Evolutionary conservation across 2,797 vertebrate genomes (phyloP).

Genomic region (Aphelocoma californica): DNA sequence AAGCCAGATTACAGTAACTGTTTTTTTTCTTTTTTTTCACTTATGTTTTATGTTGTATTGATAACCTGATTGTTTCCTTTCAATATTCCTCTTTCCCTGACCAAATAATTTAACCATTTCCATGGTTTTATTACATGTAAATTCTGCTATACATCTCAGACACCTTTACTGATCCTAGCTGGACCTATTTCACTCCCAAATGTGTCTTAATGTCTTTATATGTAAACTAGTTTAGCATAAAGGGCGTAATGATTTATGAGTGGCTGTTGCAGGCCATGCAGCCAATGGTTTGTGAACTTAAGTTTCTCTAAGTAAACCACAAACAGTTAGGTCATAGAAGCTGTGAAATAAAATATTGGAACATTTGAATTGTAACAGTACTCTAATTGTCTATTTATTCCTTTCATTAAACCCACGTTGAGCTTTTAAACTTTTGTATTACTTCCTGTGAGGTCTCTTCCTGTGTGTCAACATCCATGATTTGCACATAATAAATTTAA

Average conservation of each 20-base stretch:
- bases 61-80: not conserved
- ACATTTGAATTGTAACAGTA: slow-evolving; percentile 46
- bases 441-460: slow-evolving; percentile 3
- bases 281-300: slow-evolving; percentile 65
- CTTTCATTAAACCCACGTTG: slow-evolving; percentile 34
- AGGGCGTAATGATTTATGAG: slow-evolving; percentile 46
- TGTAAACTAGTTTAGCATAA: slow-evolving; percentile 50
- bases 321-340: slow-evolving; percentile 36
- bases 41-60: not conserved
- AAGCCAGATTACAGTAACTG: not conserved
- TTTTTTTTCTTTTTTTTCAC: not conserved
- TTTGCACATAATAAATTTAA: slow-evolving; percentile 25
- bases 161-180: slow-evolving; percentile 11
- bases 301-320: slow-evolving; percentile 52
- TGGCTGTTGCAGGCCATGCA: slow-evolving; percentile 32
- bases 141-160: not conserved
- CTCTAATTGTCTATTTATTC: slow-evolving; percentile 47
- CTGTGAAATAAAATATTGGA: slow-evolving; percentile 43
- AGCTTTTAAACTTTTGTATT: not conserved
- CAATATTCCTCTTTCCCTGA: not conserved
- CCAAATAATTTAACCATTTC: not conserved
- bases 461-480: not conserved
- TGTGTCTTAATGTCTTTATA: slow-evolving; percentile 38
- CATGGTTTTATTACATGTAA: not conserved
- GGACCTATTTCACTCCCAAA: slow-evolving; percentile 48